Percentiles rank a stretch among this genome's conserved stretches.
Evolutionary conservation across 2,113 vertebrate genomes (phyloP).

Genomic region (Columba janthina): DNA sequence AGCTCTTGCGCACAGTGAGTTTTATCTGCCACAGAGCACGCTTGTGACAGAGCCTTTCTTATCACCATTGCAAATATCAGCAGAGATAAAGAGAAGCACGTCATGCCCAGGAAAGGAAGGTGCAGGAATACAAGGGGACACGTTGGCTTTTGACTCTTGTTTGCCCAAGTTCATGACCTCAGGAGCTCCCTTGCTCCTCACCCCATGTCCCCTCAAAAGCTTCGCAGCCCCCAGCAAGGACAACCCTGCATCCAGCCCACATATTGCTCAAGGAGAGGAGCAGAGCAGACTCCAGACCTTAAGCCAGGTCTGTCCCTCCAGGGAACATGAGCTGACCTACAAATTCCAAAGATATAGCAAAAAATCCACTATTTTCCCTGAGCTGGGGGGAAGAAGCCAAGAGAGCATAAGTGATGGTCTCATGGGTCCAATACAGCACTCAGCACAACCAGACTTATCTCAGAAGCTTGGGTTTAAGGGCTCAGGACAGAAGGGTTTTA

Average conservation of each 20-base stretch:
- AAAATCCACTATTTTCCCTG: background rate
- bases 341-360: rapidly evolving
- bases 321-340: background rate
- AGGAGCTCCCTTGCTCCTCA: background rate
- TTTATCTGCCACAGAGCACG: background rate
- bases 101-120: background rate
- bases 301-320: background rate
- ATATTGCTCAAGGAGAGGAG: background rate
- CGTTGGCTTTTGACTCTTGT: rapidly evolving
- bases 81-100: background rate
- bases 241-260: background rate
- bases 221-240: background rate
- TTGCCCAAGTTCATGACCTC: background rate
- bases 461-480: background rate
- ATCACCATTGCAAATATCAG: slow-evolving; percentile 16
- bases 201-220: background rate
- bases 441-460: background rate
- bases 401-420: background rate
- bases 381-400: background rate
- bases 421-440: background rate
- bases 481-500: background rate
- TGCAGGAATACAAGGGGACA: background rate
- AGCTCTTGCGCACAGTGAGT: background rate
- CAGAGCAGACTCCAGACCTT: background rate
- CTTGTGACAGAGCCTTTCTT: background rate